Conservation (phyloP, 2,797 vertebrate species). For the Diglossa cyanea region DNA sequence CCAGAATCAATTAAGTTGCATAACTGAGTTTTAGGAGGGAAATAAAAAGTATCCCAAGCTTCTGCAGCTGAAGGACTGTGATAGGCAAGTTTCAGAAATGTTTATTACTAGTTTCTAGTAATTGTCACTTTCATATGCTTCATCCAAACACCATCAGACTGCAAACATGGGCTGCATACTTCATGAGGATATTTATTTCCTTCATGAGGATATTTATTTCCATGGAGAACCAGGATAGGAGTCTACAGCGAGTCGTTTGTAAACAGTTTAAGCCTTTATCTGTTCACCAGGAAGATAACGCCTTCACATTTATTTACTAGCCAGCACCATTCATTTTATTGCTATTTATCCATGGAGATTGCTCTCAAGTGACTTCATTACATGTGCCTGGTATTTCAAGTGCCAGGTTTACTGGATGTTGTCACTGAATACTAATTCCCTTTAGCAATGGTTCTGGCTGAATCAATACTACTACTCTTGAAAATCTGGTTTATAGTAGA, state of each 20-base stretch:
- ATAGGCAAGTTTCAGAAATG: background rate
- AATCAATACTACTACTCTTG: background rate
- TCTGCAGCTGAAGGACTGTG: background rate
- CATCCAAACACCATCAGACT: background rate
- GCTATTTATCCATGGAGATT: background rate
- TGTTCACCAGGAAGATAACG: background rate
- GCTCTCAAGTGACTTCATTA: constrained; percentile 3
- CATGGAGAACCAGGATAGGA: background rate
- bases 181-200: background rate
- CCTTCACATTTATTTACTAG: background rate
- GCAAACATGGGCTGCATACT: background rate
- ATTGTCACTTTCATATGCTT: background rate
- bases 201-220: background rate
- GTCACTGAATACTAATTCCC: background rate
- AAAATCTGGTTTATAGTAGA: background rate
- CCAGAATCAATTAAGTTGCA: background rate
- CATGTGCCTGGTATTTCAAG: background rate
- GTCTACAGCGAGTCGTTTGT: background rate
- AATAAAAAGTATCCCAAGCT: background rate
- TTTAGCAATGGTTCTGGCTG: background rate
- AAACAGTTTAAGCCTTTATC: background rate
- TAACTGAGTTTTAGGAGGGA: background rate
- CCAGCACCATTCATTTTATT: background rate
- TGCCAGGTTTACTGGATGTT: background rate
- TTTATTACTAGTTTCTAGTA: background rate